Conservation (phyloP, 2,888 invertebrate genomes). For the Caenorhabditis sp. region DNA sequence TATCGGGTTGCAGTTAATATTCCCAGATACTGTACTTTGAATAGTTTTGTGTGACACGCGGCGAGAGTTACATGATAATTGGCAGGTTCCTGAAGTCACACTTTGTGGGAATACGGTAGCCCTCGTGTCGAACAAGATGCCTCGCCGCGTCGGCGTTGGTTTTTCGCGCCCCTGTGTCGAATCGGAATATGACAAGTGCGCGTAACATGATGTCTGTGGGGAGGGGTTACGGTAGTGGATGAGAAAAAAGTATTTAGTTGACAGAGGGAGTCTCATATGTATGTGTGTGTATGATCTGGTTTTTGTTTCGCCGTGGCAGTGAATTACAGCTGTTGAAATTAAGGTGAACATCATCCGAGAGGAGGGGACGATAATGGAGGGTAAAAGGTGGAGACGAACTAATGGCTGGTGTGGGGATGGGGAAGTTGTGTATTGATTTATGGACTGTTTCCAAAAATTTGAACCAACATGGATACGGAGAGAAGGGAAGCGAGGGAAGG, state of each 20-base stretch:
- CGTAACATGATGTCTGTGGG: constrained; percentile 17
- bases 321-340: constrained; percentile 56
- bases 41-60: neutral
- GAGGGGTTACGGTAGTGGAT: constrained; percentile 51
- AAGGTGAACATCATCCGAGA: constrained; percentile 44
- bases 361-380: constrained; percentile 27
- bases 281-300: constrained; percentile 22
- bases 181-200: constrained; percentile 54
- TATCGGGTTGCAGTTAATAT: constrained; percentile 33
- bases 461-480: no score
- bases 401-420: constrained; percentile 22
- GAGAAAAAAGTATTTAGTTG: constrained; percentile 43
- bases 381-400: constrained; percentile 40
- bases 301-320: constrained; percentile 31
- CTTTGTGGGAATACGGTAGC: constrained; percentile 29
- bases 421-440: constrained; percentile 19
- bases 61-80: constrained; percentile 32
- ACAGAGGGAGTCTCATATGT: constrained; percentile 11
- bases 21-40: neutral
- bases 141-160: constrained; percentile 33
- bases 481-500: no score
- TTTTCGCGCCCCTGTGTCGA: constrained; percentile 31
- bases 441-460: neutral
- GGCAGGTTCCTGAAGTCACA: neutral
- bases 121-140: constrained; percentile 58